Conservation (phyloP, 2,113 vertebrate species). For the Odontesthes bonariensis region DNA sequence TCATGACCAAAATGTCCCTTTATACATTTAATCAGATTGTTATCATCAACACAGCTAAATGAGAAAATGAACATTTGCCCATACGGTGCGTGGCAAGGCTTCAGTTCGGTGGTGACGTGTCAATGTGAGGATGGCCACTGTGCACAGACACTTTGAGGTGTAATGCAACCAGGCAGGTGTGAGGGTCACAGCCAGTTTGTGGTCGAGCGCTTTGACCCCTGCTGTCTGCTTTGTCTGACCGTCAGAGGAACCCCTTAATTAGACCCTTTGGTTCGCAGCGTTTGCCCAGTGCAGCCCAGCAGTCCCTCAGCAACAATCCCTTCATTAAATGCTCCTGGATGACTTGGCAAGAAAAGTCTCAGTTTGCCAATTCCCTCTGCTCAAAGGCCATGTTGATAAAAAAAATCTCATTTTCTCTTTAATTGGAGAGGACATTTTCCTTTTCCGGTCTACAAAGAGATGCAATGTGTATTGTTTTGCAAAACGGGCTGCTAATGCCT, state of each 20-base stretch:
- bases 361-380: constrained; percentile 40
- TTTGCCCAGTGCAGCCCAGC: constrained; percentile 52
- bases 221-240: constrained; percentile 75
- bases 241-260: constrained; percentile 77
- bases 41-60: no score
- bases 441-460: constrained; percentile 5
- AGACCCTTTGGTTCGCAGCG: constrained; percentile 62
- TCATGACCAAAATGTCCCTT: neutral
- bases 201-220: constrained; percentile 71
- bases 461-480: neutral
- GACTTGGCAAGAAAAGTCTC: constrained; percentile 63
- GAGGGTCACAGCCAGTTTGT: constrained; percentile 79
- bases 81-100: constrained; percentile 38
- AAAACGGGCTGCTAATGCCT: neutral
- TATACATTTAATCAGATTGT: neutral
- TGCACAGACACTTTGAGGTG: constrained; percentile 46
- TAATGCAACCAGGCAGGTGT: constrained; percentile 80
- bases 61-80: neutral
- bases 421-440: constrained; percentile 33
- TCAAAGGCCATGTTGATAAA: constrained; percentile 52
- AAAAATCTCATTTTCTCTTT: constrained; percentile 34
- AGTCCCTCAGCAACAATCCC: constrained; percentile 62
- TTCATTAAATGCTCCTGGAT: constrained; percentile 81
- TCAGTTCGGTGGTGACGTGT: constrained; percentile 31
- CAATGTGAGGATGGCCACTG: constrained; percentile 36